Percentiles rank a stretch among this genome's conserved stretches.
These are phyloP conservation scores for Euclidia mi DNA, from an alignment of 2,888 invertebrate genomes.

Conservation along the genomic window DNA sequence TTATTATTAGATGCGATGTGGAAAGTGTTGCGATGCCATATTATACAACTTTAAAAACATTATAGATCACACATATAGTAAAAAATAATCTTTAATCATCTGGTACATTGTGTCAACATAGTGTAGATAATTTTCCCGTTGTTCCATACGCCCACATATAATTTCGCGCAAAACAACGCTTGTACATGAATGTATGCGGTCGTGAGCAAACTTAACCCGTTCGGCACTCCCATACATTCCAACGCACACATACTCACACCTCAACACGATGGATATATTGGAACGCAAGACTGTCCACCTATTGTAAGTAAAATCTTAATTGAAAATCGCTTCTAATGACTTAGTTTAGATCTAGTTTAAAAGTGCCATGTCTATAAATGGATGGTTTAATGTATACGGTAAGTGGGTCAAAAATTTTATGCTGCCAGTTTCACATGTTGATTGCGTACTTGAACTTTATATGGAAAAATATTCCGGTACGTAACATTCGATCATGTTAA, in stretches of 20 bases:
- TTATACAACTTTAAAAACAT: too few species aligned
- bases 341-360: neutral
- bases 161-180: conserved; percentile 25
- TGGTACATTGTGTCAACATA: neutral
- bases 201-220: conserved; percentile 41
- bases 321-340: conserved; percentile 12
- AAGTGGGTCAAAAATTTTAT: conserved; percentile 44
- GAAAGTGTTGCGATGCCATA: too few species aligned
- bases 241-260: conserved; percentile 55
- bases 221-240: conserved; percentile 81
- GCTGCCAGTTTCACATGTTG: conserved; percentile 19
- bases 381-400: neutral
- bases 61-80: too few species aligned
- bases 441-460: conserved; percentile 43
- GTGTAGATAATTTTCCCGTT: conserved; percentile 13
- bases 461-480: conserved; percentile 29
- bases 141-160: conserved; percentile 6
- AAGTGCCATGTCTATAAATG: conserved; percentile 16
- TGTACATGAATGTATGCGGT: conserved; percentile 18
- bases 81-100: too few species aligned
- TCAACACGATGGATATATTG: conserved; percentile 1
- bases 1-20: too few species aligned
- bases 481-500: conserved; percentile 2
- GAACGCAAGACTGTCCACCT: conserved; percentile 11
- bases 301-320: conserved; percentile 8